Conservation (phyloP, 1,140 invertebrate genomes). For the Zeugodacus cucurbitae region DNA sequence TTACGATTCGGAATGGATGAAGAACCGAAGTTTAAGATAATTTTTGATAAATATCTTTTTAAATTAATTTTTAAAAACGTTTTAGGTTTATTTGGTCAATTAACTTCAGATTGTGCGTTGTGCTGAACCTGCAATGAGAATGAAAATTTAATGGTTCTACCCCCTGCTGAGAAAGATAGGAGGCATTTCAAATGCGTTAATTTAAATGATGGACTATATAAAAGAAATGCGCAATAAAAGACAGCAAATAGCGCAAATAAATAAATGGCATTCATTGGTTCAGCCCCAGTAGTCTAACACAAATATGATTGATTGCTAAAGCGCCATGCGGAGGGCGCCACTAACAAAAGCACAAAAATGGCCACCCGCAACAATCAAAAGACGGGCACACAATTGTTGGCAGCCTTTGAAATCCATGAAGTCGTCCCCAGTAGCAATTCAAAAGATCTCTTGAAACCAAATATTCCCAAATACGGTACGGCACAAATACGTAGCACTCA, state of each 20-base stretch:
- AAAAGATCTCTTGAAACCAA: neutral
- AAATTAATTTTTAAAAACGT: no score
- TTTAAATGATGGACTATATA: neutral
- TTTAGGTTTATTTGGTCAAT: no score
- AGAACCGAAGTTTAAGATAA: no score
- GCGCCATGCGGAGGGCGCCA: neutral
- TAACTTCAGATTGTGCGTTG: no score
- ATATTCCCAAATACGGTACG: neutral
- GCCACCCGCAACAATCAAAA: slow-evolving; percentile 37
- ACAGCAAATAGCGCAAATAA: neutral
- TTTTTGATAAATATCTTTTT: no score
- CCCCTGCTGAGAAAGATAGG: no score
- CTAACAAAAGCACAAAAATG: neutral
- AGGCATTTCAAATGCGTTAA: neutral
- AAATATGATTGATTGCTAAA: slow-evolving; percentile 15
- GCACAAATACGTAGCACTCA: neutral
- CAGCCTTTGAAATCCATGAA: neutral
- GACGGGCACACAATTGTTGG: slow-evolving; percentile 1
- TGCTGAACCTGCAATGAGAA: no score
- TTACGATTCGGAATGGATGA: no score
- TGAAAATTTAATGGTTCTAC: no score
- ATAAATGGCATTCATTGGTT: neutral
- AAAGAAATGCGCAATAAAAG: slow-evolving; percentile 4
- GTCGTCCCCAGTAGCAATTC: neutral
- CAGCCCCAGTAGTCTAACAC: neutral